Base-by-base conservation (phyloP, 2,113 vertebrate genomes). In the Poeciliopsis occidentalis region DNA sequence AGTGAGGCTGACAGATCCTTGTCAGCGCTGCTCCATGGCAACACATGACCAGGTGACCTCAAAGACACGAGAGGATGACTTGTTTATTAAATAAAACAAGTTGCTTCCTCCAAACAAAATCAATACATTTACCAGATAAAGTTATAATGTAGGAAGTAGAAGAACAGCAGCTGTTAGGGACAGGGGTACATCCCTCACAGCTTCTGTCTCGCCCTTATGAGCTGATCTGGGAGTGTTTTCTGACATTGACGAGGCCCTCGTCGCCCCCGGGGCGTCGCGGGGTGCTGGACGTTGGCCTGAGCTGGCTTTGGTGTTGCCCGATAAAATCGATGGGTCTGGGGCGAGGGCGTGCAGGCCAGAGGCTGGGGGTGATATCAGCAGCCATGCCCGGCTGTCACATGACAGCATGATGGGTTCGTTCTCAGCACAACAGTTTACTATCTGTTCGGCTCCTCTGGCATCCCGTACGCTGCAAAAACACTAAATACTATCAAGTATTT, bases 271-370 rank as follows among this genome's bases (percentile, higher is more conserved):
- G 87, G 86, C 85, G 68, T 74, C 30, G 32, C 37, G 4, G 74
- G 70, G 75, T 85, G 81, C 89, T 88, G 87, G 80, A 87, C 89
- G 41, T 75, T 75, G 80, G 88, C 70, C 90, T 89, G 78, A 87
- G 83, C 91, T 76, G 88, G 88, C 87, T 89, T 57, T 89, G 89
- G 69, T 26, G 71, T 81, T 27, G 64, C 76, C 90, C 87, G 4
- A 92, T 90, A 88, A 92, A 93, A 94, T 94, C 92, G 83, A 93
- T 93, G 78, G 85, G 92, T 90, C 89, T 91, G 89, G 86, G 81
- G 74, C 71, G 60, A 67, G 44, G 71, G 69, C 47, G 67, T 78
- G 74, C 80, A 63, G 85, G 84, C 75, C 82, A 81, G 68, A 69
- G 77, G 71, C 30, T 41, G 69, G 69, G 77, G 54, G 71, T n/a